These are phyloP conservation scores for Tapirus indicus DNA, from an alignment of 2,797 vertebrate genomes.

Conservation along the genomic window DNA sequence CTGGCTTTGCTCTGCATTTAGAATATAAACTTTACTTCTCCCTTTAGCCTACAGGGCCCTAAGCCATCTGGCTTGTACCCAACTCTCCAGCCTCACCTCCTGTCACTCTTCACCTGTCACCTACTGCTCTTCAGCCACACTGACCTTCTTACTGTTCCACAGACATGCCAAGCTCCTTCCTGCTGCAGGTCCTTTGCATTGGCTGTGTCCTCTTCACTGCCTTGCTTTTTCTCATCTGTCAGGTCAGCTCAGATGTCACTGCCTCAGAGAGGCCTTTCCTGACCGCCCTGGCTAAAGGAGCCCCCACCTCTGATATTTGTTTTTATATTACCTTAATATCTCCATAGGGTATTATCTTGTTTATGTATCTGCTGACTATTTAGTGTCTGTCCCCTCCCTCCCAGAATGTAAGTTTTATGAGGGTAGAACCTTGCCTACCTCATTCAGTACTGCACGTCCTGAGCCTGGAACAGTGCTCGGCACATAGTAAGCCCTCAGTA, in stretches of 20 bases:
- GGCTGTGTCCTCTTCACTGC: neutral
- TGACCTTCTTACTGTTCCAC: neutral
- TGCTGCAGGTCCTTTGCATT: neutral
- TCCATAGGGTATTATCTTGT: neutral
- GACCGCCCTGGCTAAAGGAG: neutral
- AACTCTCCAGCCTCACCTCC: neutral
- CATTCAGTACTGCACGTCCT: neutral
- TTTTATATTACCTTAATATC: neutral
- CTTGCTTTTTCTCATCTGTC: neutral
- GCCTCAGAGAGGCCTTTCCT: neutral
- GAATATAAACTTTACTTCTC: neutral
- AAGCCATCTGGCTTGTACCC: neutral
- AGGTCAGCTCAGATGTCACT: neutral
- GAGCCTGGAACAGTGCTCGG: neutral
- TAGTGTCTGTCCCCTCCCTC: neutral
- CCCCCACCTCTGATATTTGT: neutral
- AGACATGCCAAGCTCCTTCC: neutral
- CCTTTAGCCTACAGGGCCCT: neutral
- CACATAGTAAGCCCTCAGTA: neutral
- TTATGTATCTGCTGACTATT: neutral
- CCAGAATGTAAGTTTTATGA: neutral
- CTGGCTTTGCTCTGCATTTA: neutral
- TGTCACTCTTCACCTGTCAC: neutral
- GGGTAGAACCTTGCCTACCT: neutral
- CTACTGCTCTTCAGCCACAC: neutral